Evolutionary conservation across 2,888 invertebrate species (phyloP), one percentile per base, ranked within the genome.

Genomic region (Flexamia atlantica): DNA sequence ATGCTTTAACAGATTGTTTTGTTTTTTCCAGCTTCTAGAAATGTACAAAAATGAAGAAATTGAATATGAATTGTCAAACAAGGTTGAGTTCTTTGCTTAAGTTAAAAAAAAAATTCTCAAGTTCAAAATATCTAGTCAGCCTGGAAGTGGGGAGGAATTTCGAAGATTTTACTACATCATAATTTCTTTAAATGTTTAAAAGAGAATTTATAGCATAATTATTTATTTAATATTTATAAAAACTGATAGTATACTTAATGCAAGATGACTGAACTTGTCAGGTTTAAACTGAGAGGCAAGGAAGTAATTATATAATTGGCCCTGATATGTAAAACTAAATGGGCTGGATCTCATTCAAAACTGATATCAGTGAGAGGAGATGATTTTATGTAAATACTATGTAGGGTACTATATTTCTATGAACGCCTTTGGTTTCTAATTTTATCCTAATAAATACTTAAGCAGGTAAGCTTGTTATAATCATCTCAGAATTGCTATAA

Each of bases 11-110:
- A n/a, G n/a, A 28, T 84, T 83, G 86, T 87, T 85, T 87, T 83
- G 88, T 86, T 53, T 87, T 86, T 91, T 92, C 53, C 92, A 96
- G 96, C 93, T 97, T 89, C 95, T 97, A 90, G 97, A 97, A 90
- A 95, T 97, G 94, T 97, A 97, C 93, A 97, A 97, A 91, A 97
- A 97, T 92, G 97, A 97, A 90, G 97, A 97, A 90, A 93, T 96
- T 87, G 97, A 97, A 90, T 97, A 96, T 91, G 96, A 97, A 89
- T 93, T 97, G 92, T 95, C 95, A 88, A 95, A 95, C 89, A 97
- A 97, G 91, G 94, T 94, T 88, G 97, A 97, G 91, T 97, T 97
- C 91, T 97, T 96, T 92, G 97, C 96, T 91, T 97, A 94, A 64
- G 30, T 64, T 64, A 64, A 28, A 46, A 64, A 64, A 2, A 2